These are phyloP conservation scores for Zaprionus obscuricornis DNA, from an alignment of 2,888 invertebrate genomes.

Conservation along the genomic window DNA sequence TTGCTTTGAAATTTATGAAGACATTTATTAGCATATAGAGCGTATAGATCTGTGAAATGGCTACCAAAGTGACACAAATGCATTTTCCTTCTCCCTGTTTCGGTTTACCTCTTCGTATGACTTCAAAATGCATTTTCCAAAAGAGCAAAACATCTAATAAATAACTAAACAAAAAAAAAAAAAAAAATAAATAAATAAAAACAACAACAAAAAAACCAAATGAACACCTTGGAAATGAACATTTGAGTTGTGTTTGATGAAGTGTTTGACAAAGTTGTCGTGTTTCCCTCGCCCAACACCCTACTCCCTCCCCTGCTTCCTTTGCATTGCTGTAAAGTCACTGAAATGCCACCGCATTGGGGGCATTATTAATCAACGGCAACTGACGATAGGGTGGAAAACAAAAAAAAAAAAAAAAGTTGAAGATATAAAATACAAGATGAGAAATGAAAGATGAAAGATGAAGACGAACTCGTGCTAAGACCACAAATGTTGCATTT, in stretches of 20 bases:
- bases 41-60: constrained; percentile 70
- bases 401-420: not conserved
- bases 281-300: constrained; percentile 20
- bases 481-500: constrained; percentile 69
- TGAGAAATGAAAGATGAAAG: constrained; percentile 9
- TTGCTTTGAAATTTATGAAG: constrained; percentile 73
- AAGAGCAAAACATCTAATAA: constrained; percentile 56
- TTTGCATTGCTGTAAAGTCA: too few species aligned
- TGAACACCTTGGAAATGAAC: constrained; percentile 18
- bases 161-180: constrained; percentile 34
- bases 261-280: constrained; percentile 75
- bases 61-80: constrained; percentile 66
- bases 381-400: constrained; percentile 37
- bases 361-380: constrained; percentile 62
- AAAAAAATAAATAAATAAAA: constrained; percentile 12
- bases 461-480: constrained; percentile 47
- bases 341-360: constrained; percentile 30
- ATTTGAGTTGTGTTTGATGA: constrained; percentile 67
- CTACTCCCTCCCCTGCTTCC: not conserved
- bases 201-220: too few species aligned
- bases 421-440: too few species aligned
- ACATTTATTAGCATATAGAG: constrained; percentile 78
- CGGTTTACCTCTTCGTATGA: not conserved
- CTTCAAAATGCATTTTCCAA: constrained; percentile 36
- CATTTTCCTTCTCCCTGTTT: constrained; percentile 8